Evolutionary conservation across 2,113 vertebrate species (phyloP), one percentile per base, ranked within the genome.

Genomic region (Hippocampus guttulatus): DNA sequence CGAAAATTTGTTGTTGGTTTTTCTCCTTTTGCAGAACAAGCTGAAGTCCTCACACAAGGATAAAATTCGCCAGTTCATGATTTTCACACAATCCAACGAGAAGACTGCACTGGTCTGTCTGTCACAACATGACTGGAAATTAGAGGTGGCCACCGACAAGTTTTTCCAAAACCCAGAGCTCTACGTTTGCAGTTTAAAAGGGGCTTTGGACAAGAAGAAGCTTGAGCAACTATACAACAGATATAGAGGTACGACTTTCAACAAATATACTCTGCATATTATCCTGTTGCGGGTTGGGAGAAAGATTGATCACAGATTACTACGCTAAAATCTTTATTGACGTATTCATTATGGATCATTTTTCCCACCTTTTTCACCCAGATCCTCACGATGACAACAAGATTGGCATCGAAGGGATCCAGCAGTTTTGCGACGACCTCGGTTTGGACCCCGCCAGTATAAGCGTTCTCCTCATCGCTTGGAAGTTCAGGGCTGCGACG

Each of bases 31-130:
- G 75, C 88, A 99, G 97, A 98, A 98, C 96, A 99, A 99, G 95
- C 94, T 99, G 96, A 98, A 98, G 94, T 98, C 96, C 87, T 98
- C 96, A 79, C 96, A 99, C 92, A 99, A 99, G 94, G 97, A 99
- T 95, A 99, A 99, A 95, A 95, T 99, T 94, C 96, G 97, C 82
- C 96, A 99, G 93, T 99, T 99, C 88, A 97, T 98, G 94, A 95
- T 98, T 91, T 99, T 99, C 93, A 99, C 97, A 8, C 97, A 99
- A 65, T 95, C 97, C 52, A 98, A 95, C 80, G 96, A 98, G 91
- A 99, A 97, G 92, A 99, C 95, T 70, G 97, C 97, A 45, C 93
- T 98, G 87, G 95, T 93, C 90, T 99, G 95, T 88, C 90, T 99
- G 67, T 95, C 95, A 76, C 97, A 98, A 76, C 98, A 99, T 95